Evolutionary conservation across 2,888 invertebrate species (phyloP), one percentile per base, ranked within the genome.

Genomic region (Notodromas monacha): DNA sequence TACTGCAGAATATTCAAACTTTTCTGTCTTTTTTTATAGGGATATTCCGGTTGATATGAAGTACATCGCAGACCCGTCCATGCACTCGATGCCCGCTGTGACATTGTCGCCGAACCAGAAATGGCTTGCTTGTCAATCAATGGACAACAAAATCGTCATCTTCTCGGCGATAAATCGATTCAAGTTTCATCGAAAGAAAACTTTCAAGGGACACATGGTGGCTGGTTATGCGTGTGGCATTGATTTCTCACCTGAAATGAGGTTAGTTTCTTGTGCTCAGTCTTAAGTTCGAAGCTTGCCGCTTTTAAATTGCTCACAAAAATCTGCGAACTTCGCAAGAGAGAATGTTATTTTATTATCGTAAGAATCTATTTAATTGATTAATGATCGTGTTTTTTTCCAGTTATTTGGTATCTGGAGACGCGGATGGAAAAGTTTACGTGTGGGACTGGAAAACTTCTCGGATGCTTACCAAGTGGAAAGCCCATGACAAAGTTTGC

Each of bases 361-460:
- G 30, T 14, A 10, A 14, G 2, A n/a, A 3, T 31, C 15, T 10
- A 4, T 31, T 30, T 11, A 11, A 10, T 11, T 33, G 12, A 33
- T 12, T 12, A 4, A 4, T 33, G 26, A 11, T n/a, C n/a, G n/a
- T n/a, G n/a, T n/a, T n/a, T 50, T 49, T 45, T 60, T 60, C 12
- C 53, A 84, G 86, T 43, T 92, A 92, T 48, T 55, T 99, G 26
- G 69, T 84, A 31, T 89, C 86, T 0, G 96, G 96, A 2, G 96
- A 99, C 51, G 92, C 92, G 0, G 96, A 96, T 54, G 96, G 96
- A 6, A 89, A 89, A 51, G 68, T 84, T 42, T 92, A 81, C 50
- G 66, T 96, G 28, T 99, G 96, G 96, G 92, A 96, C 47, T 99
- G 92, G 92, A 92, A 92, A 49, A 84, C 89, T 0, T 92, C 92